Evolutionary conservation across 2,113 vertebrate species (phyloP).

Genomic region (Chiloscyllium plagiosum): DNA sequence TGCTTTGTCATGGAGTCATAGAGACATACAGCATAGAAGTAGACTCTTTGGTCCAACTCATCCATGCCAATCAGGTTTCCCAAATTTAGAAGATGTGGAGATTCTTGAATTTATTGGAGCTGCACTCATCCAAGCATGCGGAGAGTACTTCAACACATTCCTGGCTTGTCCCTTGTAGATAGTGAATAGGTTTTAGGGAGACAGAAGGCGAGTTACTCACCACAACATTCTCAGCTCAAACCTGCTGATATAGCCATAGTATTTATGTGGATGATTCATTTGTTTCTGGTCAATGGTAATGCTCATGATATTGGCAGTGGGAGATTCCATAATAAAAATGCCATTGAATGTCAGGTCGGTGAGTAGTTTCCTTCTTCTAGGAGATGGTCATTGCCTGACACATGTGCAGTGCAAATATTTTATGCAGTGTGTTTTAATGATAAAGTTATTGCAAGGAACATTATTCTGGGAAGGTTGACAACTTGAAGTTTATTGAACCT

Average conservation of each 20-base stretch:
- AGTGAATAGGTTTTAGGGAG: background rate
- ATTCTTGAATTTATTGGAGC: background rate
- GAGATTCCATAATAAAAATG: background rate
- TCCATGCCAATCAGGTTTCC: too few relatives aligned
- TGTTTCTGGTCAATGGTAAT: background rate
- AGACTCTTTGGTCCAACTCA: too few relatives aligned
- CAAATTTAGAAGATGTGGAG: background rate
- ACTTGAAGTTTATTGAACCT: background rate
- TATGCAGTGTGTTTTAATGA: background rate
- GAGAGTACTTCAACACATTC: background rate
- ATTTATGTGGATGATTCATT: background rate
- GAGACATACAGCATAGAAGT: too few relatives aligned
- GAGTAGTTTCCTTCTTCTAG: too few relatives aligned
- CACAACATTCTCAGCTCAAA: background rate
- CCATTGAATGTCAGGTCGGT: background rate
- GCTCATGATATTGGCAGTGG: background rate
- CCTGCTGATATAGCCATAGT: background rate
- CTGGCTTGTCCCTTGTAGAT: background rate
- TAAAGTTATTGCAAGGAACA: background rate
- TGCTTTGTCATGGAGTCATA: too few relatives aligned
- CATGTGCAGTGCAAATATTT: background rate
- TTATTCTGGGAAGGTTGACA: background rate
- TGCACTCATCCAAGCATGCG: background rate
- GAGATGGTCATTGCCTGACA: too few relatives aligned
- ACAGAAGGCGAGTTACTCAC: background rate